Conservation (phyloP, 2,888 invertebrate genomes). For the Strigamia transsilvanica region DNA sequence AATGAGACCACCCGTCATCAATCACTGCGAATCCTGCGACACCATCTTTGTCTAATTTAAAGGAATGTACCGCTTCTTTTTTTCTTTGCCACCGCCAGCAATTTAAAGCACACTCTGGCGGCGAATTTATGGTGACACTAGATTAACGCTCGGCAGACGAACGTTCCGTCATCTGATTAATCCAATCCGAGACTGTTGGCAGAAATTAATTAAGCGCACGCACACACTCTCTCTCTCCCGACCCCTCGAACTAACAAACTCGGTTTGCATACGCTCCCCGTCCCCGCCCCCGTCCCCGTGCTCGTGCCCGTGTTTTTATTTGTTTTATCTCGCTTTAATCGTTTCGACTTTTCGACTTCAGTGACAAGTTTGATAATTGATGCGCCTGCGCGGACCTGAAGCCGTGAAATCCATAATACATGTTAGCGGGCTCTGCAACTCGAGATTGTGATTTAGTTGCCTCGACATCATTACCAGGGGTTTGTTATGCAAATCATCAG, state of each 20-base stretch:
- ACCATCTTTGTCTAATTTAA: conserved; percentile 26
- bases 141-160: conserved; percentile 37
- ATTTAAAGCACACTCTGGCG: conserved; percentile 44
- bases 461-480: conserved; percentile 47
- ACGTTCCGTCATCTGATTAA: conserved; percentile 31
- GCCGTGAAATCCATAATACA: conserved; percentile 35
- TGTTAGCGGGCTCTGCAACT: conserved; percentile 15
- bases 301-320: neutral
- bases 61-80: neutral
- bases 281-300: too few relatives aligned
- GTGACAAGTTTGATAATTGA: conserved; percentile 42
- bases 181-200: conserved; percentile 40
- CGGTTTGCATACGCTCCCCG: conserved; percentile 5
- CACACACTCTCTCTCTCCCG: neutral
- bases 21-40: neutral
- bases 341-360: neutral
- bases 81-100: neutral
- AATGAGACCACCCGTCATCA: neutral
- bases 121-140: conserved; percentile 44
- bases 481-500: conserved; percentile 42
- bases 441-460: conserved; percentile 44
- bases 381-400: neutral
- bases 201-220: conserved; percentile 20
- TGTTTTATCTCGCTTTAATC: neutral
- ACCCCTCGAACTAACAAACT: neutral